These are phyloP conservation scores for Volucella inflata DNA, from an alignment of 2,888 invertebrate species.

Conservation along the genomic window DNA sequence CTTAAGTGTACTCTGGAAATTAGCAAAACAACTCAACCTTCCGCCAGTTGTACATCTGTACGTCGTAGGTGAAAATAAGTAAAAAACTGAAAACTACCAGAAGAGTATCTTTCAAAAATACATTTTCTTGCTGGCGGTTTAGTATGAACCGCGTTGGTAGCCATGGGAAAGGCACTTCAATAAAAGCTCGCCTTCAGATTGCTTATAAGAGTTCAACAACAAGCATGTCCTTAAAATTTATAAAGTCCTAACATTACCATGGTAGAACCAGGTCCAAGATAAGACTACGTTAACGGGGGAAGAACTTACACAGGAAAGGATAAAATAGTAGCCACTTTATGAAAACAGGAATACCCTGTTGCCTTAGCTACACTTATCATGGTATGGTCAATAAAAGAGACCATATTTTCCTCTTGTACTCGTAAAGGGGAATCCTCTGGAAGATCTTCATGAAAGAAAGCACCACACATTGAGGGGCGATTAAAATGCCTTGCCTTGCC, in stretches of 20 bases:
- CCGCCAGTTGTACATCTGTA: constrained; percentile 14
- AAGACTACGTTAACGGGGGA: constrained; percentile 27
- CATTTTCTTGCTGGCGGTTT: constrained; percentile 7
- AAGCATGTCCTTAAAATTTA: constrained; percentile 55
- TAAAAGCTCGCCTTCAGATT: background rate
- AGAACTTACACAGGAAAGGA: constrained; percentile 54
- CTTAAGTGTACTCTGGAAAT: constrained; percentile 21
- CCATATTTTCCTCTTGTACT: background rate
- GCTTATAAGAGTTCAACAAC: constrained; percentile 8
- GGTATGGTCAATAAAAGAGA: too few relatives aligned
- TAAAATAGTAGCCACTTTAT: constrained; percentile 38
- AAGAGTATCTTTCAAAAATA: background rate
- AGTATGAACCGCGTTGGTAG: constrained; percentile 8
- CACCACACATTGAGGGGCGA: constrained; percentile 20
- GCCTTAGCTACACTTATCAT: constrained; percentile 4
- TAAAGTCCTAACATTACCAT: constrained; percentile 53
- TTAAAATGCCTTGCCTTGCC: constrained; percentile 13
- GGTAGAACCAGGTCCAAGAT: constrained; percentile 16
- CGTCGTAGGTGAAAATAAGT: constrained; percentile 7
- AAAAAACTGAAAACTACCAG: background rate
- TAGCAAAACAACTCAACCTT: constrained; percentile 9
- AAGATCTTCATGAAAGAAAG: constrained; percentile 29
- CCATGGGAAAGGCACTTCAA: background rate
- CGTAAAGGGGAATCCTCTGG: constrained; percentile 51
- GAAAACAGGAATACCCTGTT: constrained; percentile 45